Conservation (phyloP, 2,888 invertebrate species). For the Pseudanteris insignis region DNA sequence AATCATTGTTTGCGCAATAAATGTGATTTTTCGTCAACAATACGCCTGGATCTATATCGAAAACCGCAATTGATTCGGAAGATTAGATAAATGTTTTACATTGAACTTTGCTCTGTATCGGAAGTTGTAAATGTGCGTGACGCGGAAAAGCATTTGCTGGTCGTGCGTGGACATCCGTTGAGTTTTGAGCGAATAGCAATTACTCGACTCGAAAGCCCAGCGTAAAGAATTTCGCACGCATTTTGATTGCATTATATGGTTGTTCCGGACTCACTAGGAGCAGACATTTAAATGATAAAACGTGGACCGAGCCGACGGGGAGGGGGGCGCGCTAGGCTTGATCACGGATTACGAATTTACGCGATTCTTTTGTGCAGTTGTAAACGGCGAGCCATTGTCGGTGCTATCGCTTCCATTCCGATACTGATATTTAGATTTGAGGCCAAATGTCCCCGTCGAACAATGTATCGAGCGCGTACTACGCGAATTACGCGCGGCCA, state of each 20-base stretch:
- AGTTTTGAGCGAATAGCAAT: slow-evolving; percentile 2
- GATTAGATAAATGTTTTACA: too few species aligned
- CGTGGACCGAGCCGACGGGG: background rate
- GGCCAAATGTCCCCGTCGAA: slow-evolving; percentile 12
- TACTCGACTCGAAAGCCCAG: too few species aligned
- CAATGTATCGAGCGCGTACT: slow-evolving; percentile 18
- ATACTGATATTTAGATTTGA: slow-evolving; percentile 27
- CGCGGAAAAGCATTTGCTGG: too few species aligned
- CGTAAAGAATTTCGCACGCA: background rate
- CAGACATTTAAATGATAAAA: slow-evolving; percentile 14
- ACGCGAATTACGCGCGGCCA: background rate
- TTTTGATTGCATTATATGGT: slow-evolving; percentile 6
- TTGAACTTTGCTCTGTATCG: too few species aligned
- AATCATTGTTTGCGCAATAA: too few species aligned
- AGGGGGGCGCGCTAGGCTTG: background rate
- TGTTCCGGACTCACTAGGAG: slow-evolving; percentile 2
- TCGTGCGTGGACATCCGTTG: background rate
- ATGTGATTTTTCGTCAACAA: too few species aligned
- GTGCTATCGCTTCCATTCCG: slow-evolving; percentile 19
- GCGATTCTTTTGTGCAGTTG: slow-evolving; percentile 24
- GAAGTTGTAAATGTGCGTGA: too few species aligned
- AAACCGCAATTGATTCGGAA: too few species aligned
- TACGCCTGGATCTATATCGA: too few species aligned
- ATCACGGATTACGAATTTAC: slow-evolving; percentile 26
- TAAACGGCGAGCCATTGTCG: slow-evolving; percentile 23